Evolutionary conservation across 2,888 invertebrate genomes (phyloP), one percentile per base, ranked within the genome.

Genomic region (Pelosia muscerda): DNA sequence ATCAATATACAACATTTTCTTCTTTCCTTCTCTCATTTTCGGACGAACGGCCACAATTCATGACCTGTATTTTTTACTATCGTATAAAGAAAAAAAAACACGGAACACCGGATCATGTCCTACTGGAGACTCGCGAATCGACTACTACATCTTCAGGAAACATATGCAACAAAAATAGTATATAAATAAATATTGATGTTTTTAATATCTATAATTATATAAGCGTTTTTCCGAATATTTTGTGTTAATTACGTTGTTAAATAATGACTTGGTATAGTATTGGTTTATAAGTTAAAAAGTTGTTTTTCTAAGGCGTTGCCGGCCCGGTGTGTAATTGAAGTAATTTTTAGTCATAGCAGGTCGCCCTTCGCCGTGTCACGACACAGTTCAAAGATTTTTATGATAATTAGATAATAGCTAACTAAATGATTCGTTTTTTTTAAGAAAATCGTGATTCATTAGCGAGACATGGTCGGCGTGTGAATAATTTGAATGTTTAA

Each of bases 351-450:
- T 77, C 78, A 77, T 75, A 79, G 78, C 79, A 76, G 69, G 82
- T 76, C 79, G 89, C 83, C 90, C 90, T 91, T 90, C 85, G 81
- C 74, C 81, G 84, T 86, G 77, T 84, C 88, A 88, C 87, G 86
- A 87, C 82, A 83, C 74, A 71, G 70, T 76, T 78, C 67, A 75
- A 79, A 78, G 73, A 75, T 78, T 70, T 68, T 71, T 49, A 68
- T 67, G 56, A 15, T 31, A 64, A 63, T 65, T 42, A 60, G 53
- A 63, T 68, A 68, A 63, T 69, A 64, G 62, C 65, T 59, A 64
- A 49, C 22, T 28, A 38, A 59, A 56, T 13, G 34, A 63, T 31
- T 53, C 22, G 6, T 59, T 38, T 62, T 64, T n/a, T 54, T 63
- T 54, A 31, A 55, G 34, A 71, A 64, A 58, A 60, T 34, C 25